phyloP scores from a whole-genome alignment of 2,888 invertebrate genomes.

The Sepiola atlantica region DNA sequence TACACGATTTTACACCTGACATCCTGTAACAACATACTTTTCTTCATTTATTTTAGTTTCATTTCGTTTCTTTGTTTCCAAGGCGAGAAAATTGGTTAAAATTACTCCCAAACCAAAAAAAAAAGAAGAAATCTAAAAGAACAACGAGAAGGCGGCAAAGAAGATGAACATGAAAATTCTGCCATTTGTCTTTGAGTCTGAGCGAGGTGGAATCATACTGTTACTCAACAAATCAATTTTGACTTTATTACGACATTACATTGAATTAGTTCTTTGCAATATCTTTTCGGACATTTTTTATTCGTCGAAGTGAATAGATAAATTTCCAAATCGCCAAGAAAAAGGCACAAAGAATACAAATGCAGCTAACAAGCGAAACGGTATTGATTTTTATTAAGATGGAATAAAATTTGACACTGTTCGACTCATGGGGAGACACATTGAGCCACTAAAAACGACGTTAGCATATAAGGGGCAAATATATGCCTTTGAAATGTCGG shows the following conservation, averaged over 20 bases:
- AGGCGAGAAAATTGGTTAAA: background rate
- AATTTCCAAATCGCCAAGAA: no score
- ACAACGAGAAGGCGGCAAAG: background rate
- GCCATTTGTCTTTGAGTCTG: background rate
- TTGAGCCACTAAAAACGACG: no score
- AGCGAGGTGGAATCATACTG: background rate
- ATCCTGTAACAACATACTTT: background rate
- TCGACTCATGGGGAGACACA: no score
- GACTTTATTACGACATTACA: constrained; percentile 35
- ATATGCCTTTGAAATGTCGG: no score
- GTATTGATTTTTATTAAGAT: no score
- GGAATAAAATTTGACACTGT: no score
- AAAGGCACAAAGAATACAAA: no score
- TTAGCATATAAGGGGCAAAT: no score
- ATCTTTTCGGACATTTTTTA: background rate
- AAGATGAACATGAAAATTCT: background rate
- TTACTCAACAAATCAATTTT: background rate
- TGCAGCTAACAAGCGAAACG: no score
- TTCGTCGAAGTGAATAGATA: no score
- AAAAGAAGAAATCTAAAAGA: background rate
- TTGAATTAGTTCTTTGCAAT: background rate
- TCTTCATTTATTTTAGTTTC: background rate
- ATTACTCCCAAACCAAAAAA: background rate
- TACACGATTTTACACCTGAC: background rate
- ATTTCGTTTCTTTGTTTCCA: background rate